Conservation (phyloP, 2,113 vertebrate species). For the Chlamydotis undulata region DNA sequence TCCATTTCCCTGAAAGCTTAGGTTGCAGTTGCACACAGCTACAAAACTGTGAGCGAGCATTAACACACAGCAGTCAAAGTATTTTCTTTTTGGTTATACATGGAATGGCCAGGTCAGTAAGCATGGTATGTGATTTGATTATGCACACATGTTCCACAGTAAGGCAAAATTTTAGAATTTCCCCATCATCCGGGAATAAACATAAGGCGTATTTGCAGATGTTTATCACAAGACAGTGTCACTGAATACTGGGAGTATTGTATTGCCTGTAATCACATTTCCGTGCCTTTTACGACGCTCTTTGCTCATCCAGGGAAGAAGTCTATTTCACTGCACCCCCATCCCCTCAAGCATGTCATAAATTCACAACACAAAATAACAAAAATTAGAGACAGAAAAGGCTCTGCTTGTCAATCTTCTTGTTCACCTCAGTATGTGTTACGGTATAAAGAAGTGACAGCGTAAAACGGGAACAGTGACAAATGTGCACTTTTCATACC, state of each 20-base stretch:
- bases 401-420: background rate
- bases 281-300: background rate
- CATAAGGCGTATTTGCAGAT: background rate
- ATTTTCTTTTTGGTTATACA: background rate
- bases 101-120: background rate
- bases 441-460: background rate
- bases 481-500: slow-evolving; percentile 70
- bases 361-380: background rate
- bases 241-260: background rate
- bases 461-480: background rate
- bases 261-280: background rate
- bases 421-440: background rate
- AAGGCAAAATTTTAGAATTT: background rate
- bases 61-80: background rate
- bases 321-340: background rate
- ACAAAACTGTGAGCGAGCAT: slow-evolving; percentile 2
- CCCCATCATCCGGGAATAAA: background rate
- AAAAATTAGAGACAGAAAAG: background rate
- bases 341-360: rapidly evolving
- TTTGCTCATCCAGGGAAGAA: background rate
- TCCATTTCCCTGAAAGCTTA: slow-evolving; percentile 59
- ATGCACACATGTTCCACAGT: background rate
- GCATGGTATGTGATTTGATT: rapidly evolving
- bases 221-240: background rate
- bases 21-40: background rate